Conservation (phyloP, 2,797 vertebrate genomes). For the Pseudomugil gertrudae region DNA sequence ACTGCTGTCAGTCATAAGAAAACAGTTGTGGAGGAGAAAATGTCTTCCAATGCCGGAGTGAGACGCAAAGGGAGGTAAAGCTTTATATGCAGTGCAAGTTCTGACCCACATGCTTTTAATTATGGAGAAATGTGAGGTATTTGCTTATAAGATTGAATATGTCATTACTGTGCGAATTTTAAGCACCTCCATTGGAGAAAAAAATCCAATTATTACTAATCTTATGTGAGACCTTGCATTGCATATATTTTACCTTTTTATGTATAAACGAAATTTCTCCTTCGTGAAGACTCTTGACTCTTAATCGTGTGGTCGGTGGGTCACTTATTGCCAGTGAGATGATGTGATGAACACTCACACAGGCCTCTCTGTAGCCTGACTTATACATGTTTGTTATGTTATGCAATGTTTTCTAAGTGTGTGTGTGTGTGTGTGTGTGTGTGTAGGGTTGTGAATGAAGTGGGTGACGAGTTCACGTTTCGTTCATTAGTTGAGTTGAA, state of each 20-base stretch:
- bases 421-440: background rate
- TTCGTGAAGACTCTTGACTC: conserved; percentile 28
- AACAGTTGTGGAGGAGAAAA: conserved; percentile 15
- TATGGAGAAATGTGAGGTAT: conserved; percentile 18
- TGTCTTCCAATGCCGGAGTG: conserved; percentile 46
- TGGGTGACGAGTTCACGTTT: conserved; percentile 39
- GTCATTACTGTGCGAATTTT: conserved; percentile 16
- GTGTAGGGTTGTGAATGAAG: conserved; percentile 17
- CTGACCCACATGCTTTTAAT: conserved; percentile 25
- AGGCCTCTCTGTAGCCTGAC: conserved; percentile 45
- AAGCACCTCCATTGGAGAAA: conserved; percentile 29
- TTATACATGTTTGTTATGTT: conserved; percentile 54
- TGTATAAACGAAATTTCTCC: conserved; percentile 32
- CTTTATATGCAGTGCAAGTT: conserved; percentile 36
- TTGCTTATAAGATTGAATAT: conserved; percentile 23
- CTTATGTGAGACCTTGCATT: conserved; percentile 50
- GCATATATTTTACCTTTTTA: conserved; percentile 28
- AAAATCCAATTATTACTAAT: conserved; percentile 40
- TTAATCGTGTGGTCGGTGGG: conserved; percentile 12
- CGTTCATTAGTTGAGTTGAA: conserved; percentile 39
- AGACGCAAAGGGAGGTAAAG: conserved; percentile 38
- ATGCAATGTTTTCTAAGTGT: conserved; percentile 49
- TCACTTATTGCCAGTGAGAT: conserved; percentile 38
- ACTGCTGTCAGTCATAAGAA: conserved; percentile 2
- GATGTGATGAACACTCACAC: conserved; percentile 46